Evolutionary conservation across 1,140 invertebrate species (phyloP).

Genomic region (Temnothorax nylanderi): DNA sequence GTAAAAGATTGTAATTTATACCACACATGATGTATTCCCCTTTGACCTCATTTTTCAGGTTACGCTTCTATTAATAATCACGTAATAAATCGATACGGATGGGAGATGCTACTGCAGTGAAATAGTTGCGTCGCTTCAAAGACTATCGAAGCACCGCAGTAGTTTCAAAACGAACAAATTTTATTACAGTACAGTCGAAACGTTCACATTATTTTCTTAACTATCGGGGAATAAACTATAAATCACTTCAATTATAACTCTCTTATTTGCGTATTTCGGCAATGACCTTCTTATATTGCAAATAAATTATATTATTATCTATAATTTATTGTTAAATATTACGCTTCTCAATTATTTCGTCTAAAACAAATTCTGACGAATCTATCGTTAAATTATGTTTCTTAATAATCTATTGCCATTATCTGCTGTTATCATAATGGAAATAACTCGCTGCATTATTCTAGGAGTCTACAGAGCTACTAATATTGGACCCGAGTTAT

Average conservation of each 20-base stretch:
- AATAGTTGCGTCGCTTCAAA: slow-evolving; percentile 5
- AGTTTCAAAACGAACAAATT: neutral
- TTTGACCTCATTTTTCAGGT: slow-evolving; percentile 43
- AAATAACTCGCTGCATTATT: neutral
- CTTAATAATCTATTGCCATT: neutral
- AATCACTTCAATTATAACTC: too few relatives aligned
- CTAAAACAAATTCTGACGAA: neutral
- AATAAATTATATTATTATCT: neutral
- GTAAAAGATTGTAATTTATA: neutral
- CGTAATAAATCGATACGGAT: slow-evolving; percentile 41
- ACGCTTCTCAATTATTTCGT: neutral
- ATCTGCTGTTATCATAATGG: neutral
- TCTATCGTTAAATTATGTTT: neutral
- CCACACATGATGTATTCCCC: neutral
- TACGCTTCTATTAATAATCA: slow-evolving; percentile 42
- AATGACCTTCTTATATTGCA: too few relatives aligned
- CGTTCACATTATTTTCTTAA: too few relatives aligned
- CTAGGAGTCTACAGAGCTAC: neutral
- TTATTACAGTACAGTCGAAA: neutral
- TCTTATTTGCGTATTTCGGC: too few relatives aligned
- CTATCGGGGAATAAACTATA: too few relatives aligned
- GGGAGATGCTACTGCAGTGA: neutral
- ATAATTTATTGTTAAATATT: slow-evolving; percentile 7
- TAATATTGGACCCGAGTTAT: neutral
- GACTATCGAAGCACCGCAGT: neutral